Conservation (phyloP, 1,140 invertebrate genomes). For the Scaptomyza graminum region DNA sequence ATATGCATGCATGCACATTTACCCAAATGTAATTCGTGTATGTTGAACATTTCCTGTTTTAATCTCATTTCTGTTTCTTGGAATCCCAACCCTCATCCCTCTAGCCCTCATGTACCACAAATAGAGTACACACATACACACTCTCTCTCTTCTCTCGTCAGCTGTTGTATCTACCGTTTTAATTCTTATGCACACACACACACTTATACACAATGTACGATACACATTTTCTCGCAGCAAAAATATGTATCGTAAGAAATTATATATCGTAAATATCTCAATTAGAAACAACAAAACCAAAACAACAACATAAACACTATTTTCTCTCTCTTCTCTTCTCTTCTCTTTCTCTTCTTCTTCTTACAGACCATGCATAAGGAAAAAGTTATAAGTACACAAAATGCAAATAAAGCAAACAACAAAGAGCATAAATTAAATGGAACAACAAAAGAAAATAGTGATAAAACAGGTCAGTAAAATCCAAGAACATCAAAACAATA, state of each 20-base stretch:
- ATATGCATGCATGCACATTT: not conserved
- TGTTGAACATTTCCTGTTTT: conserved; percentile 33
- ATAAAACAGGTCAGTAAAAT: conserved; percentile 77
- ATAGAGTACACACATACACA: too few relatives aligned
- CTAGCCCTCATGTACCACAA: conserved; percentile 2
- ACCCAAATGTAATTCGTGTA: too few relatives aligned
- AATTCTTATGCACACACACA: not conserved
- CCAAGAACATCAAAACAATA: conserved; percentile 10
- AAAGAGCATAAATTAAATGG: conserved; percentile 73
- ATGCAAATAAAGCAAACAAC: conserved; percentile 62
- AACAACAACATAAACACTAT: conserved; percentile 26
- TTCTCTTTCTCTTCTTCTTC: conserved; percentile 25
- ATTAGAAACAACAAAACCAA: not conserved
- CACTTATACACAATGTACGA: not conserved
- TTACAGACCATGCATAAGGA: conserved; percentile 75
- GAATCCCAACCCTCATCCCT: conserved; percentile 30
- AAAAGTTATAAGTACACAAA: conserved; percentile 68
- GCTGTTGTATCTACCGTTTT: not conserved
- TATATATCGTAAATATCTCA: conserved; percentile 2
- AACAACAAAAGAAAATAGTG: conserved; percentile 70
- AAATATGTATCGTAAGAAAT: not conserved
- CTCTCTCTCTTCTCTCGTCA: not conserved
- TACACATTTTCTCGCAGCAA: not conserved
- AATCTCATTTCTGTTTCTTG: conserved; percentile 11
- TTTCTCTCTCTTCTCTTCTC: conserved; percentile 33